Evolutionary conservation across 37 sponge, comb jelly and placozoan species (phyloP).

Genomic region (Dysidea cf. avara): DNA sequence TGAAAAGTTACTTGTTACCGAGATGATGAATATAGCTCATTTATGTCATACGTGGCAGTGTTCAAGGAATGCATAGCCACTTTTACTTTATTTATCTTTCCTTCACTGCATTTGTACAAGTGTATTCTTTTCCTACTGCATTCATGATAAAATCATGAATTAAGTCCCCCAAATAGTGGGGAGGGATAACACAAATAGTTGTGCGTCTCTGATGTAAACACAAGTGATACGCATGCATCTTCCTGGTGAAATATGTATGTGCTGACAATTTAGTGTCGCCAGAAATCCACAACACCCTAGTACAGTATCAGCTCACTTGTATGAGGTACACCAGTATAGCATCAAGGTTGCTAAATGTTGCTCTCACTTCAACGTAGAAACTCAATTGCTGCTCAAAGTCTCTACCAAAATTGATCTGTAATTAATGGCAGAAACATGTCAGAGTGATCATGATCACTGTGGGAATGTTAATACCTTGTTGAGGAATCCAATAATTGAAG

Average conservation of each 20-base stretch:
- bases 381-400: slow-evolving; percentile 97
- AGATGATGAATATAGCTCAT: too few species aligned
- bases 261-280: neutral
- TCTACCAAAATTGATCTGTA: slow-evolving; percentile 73
- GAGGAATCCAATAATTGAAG: slow-evolving; percentile 63
- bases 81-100: too few species aligned
- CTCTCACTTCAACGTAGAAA: slow-evolving; percentile 95
- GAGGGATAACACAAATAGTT: too few species aligned
- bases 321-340: slow-evolving; percentile 80
- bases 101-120: too few species aligned
- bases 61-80: too few species aligned
- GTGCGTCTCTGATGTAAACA: too few species aligned
- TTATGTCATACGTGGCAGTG: too few species aligned
- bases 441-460: neutral
- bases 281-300: neutral
- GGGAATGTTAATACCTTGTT: slow-evolving; percentile 21
- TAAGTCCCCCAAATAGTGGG: too few species aligned
- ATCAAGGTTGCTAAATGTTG: slow-evolving; percentile 87
- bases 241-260: slow-evolving; percentile 11
- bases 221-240: neutral
- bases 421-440: neutral
- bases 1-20: too few species aligned
- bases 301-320: too few species aligned
- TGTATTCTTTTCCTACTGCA: too few species aligned
- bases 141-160: too few species aligned